Percentiles rank a stretch among this genome's conserved stretches.
Evolutionary conservation across 2,888 invertebrate species (phyloP).

Genomic region (Cerceris ruficornis): DNA sequence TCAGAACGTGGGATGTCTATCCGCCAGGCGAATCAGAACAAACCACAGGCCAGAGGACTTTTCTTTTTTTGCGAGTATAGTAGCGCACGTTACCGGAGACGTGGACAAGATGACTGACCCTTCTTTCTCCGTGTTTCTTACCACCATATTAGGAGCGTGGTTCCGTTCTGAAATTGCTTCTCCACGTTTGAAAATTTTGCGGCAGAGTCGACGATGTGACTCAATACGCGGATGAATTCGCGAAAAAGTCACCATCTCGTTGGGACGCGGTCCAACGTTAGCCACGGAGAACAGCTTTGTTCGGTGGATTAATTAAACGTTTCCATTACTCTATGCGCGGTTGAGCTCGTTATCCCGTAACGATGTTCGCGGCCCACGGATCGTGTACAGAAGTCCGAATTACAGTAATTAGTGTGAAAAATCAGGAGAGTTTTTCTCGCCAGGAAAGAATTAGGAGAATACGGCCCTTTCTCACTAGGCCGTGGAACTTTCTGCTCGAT

Average conservation of each 20-base stretch:
- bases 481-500: background rate
- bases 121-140: too few relatives aligned
- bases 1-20: too few relatives aligned
- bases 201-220: conserved; percentile 8
- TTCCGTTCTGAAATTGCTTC: too few relatives aligned
- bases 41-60: too few relatives aligned
- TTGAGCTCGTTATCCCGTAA: conserved; percentile 60
- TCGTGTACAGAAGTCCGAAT: conserved; percentile 34
- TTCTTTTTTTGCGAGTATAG: too few relatives aligned
- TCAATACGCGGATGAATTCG: conserved; percentile 17
- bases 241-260: conserved; percentile 34
- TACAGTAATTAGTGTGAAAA: conserved; percentile 39
- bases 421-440: conserved; percentile 14
- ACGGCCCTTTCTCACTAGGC: background rate
- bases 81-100: too few relatives aligned
- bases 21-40: too few relatives aligned
- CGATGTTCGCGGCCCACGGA: conserved; percentile 45
- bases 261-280: conserved; percentile 13
- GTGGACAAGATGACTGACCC: too few relatives aligned
- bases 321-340: conserved; percentile 55
- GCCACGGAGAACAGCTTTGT: conserved; percentile 47
- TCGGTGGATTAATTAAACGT: conserved; percentile 64
- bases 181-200: too few relatives aligned
- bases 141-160: too few relatives aligned
- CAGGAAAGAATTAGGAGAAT: conserved; percentile 12